These are phyloP conservation scores for Littorina saxatilis DNA, from an alignment of 1,140 invertebrate species.

Conservation along the genomic window DNA sequence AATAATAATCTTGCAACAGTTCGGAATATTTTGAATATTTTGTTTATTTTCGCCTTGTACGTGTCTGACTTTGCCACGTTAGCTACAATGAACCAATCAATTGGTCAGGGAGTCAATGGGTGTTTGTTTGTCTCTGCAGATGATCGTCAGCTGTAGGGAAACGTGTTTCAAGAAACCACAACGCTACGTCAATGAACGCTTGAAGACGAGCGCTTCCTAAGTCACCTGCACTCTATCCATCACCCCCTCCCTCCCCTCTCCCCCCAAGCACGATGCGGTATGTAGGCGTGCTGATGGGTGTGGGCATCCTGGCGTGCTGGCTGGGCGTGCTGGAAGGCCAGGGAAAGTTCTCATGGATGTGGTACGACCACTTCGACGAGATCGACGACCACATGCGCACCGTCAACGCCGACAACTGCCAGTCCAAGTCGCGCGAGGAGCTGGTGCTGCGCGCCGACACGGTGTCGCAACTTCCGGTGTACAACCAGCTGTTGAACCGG, in stretches of 20 bases:
- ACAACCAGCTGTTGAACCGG: slow-evolving; percentile 88
- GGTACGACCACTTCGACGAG: slow-evolving; percentile 90
- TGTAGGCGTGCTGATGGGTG: neutral
- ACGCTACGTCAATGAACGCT: neutral
- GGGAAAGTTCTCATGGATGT: slow-evolving; percentile 7
- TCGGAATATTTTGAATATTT: neutral
- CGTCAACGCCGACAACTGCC: slow-evolving; percentile 89
- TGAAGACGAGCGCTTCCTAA: neutral
- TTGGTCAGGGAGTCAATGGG: neutral
- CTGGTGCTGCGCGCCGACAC: slow-evolving; percentile 86
- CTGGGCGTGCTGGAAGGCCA: neutral
- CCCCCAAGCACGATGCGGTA: neutral
- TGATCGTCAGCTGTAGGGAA: neutral
- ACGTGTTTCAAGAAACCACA: no score
- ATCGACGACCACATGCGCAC: slow-evolving; percentile 87
- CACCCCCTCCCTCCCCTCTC: neutral
- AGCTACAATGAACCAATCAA: neutral
- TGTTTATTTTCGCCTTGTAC: neutral
- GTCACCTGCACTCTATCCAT: neutral
- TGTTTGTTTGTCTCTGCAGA: neutral
- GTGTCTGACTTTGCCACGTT: neutral
- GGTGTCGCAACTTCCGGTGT: slow-evolving; percentile 75
- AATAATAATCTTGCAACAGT: neutral
- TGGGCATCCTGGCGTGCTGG: neutral
- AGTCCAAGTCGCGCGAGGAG: slow-evolving; percentile 88